Evolutionary conservation across 2,113 vertebrate species (phyloP).

Genomic region (Lanius collurio): DNA sequence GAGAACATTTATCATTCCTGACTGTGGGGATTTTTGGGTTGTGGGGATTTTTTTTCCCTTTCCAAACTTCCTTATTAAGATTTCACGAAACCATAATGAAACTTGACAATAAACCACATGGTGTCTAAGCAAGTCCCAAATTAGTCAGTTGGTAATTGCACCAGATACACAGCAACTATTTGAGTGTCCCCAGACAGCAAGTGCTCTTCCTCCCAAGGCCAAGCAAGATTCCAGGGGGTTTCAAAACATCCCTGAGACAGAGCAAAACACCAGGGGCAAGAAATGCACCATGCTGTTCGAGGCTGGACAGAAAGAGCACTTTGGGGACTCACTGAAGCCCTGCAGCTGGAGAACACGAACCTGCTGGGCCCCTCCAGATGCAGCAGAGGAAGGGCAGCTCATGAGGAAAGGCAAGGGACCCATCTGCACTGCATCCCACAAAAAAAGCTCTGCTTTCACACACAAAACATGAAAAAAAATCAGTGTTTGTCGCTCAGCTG

Average conservation of each 20-base stretch:
- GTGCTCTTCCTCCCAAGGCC: background rate
- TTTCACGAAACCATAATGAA: conserved; percentile 23
- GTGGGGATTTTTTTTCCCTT: background rate
- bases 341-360: fast-evolving
- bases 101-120: conserved; percentile 48
- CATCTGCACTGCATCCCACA: background rate
- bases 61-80: conserved; percentile 48
- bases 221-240: background rate
- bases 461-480: background rate
- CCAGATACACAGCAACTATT: background rate
- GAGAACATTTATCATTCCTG: conserved; percentile 20
- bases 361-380: too few species aligned
- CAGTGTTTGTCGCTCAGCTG: background rate
- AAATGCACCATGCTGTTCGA: background rate
- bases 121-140: background rate
- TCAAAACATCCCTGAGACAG: background rate
- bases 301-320: background rate
- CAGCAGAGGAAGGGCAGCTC: background rate
- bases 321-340: background rate
- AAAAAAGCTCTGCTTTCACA: background rate
- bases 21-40: background rate
- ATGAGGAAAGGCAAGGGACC: background rate
- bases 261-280: background rate
- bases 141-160: background rate
- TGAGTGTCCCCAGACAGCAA: background rate